Base-by-base conservation (phyloP, 2,888 invertebrate species). In the Cheilosia urbana region DNA sequence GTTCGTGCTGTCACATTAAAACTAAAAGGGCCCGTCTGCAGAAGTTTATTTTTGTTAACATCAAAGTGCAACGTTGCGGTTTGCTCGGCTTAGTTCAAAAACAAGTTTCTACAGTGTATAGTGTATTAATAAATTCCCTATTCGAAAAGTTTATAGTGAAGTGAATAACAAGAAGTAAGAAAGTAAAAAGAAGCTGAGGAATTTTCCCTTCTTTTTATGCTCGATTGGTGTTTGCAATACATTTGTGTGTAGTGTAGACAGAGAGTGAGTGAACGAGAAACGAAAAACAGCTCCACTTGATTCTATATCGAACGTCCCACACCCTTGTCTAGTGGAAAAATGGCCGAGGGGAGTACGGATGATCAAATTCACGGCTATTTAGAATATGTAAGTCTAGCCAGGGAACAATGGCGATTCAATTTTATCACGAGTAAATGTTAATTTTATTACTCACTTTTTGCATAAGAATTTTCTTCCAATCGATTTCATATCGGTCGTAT, bases 401-500 rank as follows among this genome's bases (percentile, higher is more conserved):
- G 73, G 63, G 11, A 13, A 13, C n/a, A 34, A 71, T 60, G 66
- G 47, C 49, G 19, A 27, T 15, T 69, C 27, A 11, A 24, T 49
- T 58, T 47, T 34, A 60, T 79, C 66, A 75, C 60, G 42, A 76
- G 65, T 21, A 49, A 71, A 40, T 76, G 60, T 65, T 76, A 72
- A 85, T 80, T 68, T 73, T 79, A 81, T 80, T 85, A 85, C 81
- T 85, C 81, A 77, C 42, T 66, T 83, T 85, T 85, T 85, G 85
- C 85, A 81, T 81, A 85, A 81, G 85, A 84, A 84, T 84, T 76
- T 85, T 72, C 47, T 60, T 68, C 68, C 72, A 80, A 85, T 85
- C 85, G 85, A 85, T 85, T 85, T 80, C 62, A 66, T 37, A 37
- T 85, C 47, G 72, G 76, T 66, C 45, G 55, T 49, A 49, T 37